Evolutionary conservation across 2,797 vertebrate genomes (phyloP), one percentile per base, ranked within the genome.

Genomic region (Dermochelys coriacea): DNA sequence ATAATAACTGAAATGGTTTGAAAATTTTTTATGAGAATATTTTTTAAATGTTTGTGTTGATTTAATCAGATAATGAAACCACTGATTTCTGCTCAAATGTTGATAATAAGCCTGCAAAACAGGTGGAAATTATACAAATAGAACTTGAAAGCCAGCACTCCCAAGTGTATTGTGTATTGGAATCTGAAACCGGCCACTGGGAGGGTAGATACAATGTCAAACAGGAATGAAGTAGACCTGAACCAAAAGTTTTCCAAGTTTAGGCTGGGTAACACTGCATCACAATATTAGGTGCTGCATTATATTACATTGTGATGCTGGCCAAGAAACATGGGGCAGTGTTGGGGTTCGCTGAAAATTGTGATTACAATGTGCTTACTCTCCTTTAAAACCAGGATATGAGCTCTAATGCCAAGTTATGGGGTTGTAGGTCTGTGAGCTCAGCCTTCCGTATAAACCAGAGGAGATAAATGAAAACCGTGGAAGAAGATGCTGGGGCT

Each of bases 111-210:
- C 37, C 19, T 25, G 19, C 21, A 74, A 45, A 74, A 74, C 21
- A 74, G n/a, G 37, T 25, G 23, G 18, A 23, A 54, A 54, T 54
- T 23, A 41, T 45, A 45, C 45, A 74, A 23, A 45, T 41, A 25
- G 68, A 74, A 37, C 5, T 45, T 74, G 68, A 41, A 41, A 74
- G 68, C 19, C 71, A 78, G 86, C 86, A 93, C 86, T 82, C 93
- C 49, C 82, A 94, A 0, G 80, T 91, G 85, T 85, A 51, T 23
- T 86, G 51, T 81, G 81, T 74, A 82, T 14, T 0, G 0, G 82
- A 94, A 34, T 51, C 88, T 57, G 88, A 91, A 95, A 83, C 81
- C 6, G 84, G 84, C 84, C 50, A 64, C 86, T 86, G 85, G 74
- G 74, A 41, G 84, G 77, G 12, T 54, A 75, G 45, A 45, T 90